phyloP scores from a whole-genome alignment of 1,140 invertebrate genomes.

The Tetramorium parvispinum region DNA sequence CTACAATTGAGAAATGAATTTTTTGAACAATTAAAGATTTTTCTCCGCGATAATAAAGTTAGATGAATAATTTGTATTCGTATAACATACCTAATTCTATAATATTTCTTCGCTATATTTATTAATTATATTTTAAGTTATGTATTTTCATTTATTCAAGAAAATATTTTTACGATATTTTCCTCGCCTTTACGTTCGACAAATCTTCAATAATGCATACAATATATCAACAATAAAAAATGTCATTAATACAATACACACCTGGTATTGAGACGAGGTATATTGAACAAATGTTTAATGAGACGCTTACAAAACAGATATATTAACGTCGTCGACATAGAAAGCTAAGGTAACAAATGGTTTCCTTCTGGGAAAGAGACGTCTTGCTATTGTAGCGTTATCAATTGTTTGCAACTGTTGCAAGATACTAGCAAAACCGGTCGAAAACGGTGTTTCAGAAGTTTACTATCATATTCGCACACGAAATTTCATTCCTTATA shows the following conservation, averaged over 20 bases:
- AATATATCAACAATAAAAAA: background rate
- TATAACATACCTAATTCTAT: background rate
- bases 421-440: background rate
- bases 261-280: background rate
- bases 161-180: background rate
- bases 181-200: background rate
- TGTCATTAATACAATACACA: background rate
- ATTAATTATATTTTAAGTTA: slow-evolving; percentile 7
- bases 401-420: slow-evolving; percentile 29
- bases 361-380: slow-evolving; percentile 4
- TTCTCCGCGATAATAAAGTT: background rate
- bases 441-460: background rate
- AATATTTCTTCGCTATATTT: background rate
- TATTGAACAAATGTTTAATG: slow-evolving; percentile 1
- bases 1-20: background rate
- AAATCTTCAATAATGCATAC: background rate
- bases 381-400: slow-evolving; percentile 1
- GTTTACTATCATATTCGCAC: slow-evolving; percentile 6
- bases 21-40: background rate
- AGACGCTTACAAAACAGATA: slow-evolving; percentile 5
- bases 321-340: background rate
- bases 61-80: background rate
- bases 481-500: slow-evolving; percentile 21
- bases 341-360: slow-evolving; percentile 24
- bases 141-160: background rate